Evolutionary conservation across 2,797 vertebrate species (phyloP), one percentile per base, ranked within the genome.

Genomic region (Paramormyrops hopkinsi): DNA sequence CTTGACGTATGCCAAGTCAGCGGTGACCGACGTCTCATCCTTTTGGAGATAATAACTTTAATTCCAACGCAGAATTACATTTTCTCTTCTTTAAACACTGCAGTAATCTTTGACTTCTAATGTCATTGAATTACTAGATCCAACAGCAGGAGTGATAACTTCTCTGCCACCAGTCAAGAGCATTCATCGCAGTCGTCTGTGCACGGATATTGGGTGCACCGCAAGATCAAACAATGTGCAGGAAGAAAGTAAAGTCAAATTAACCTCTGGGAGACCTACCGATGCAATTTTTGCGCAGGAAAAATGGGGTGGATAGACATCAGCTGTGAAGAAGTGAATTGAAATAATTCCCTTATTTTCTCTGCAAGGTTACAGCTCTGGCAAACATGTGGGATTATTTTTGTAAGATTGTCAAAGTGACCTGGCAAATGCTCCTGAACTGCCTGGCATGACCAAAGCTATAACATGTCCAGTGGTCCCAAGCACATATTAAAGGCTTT

Each of bases 21-120:
- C 53, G 22, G 69, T 65, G 83, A 83, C 59, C 65, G 2, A 84
- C 92, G 89, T 90, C 92, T 90, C 91, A 92, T 91, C 90, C 86
- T 91, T 95, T 95, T 94, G 93, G 94, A 96, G 96, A 96, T 94
- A 96, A 94, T 94, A 95, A 95, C 96, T 95, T 96, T 95, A 95
- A 96, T 94, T 95, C 94, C 93, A 92, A 93, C 92, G 93, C 93
- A 88, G 91, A 95, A 96, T 95, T 94, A 94, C 94, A 95, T 95
- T 95, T 95, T 94, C 93, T 94, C 93, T 95, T 94, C 94, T 95
- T 96, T 95, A 96, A 95, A 95, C 95, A 94, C 91, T 92, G 92
- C 88, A 83, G 90, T 94, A 95, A 96, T 96, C 96, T 96, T 94
- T 94, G 95, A 93, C 94, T 95, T 90, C 86, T 90, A 79, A 89